A percentile compares a stretch with the other conserved stretches of the same genome.
phyloP scores from a whole-genome alignment of 2,797 vertebrate species.

The Bovichtus variegatus region DNA sequence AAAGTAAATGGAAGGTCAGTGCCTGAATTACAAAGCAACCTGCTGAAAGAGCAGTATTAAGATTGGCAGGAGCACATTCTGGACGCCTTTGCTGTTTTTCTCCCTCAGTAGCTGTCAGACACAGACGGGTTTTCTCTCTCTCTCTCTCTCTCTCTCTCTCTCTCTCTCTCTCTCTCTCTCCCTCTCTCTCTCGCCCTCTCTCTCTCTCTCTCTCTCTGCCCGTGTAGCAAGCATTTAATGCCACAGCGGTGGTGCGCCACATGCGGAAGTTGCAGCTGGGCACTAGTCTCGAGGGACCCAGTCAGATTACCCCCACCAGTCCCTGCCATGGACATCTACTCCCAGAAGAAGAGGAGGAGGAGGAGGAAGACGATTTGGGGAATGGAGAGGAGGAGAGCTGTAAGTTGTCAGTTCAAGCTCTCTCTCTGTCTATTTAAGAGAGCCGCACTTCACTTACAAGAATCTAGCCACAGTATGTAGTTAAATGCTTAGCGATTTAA shows the following conservation, averaged over 20 bases:
- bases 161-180: too few relatives aligned
- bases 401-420: slow-evolving; percentile 59
- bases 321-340: slow-evolving; percentile 86
- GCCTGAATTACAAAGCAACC: slow-evolving; percentile 3
- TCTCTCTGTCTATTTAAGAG: slow-evolving; percentile 2
- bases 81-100: slow-evolving; percentile 21
- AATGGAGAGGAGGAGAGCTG: slow-evolving; percentile 83
- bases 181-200: too few relatives aligned
- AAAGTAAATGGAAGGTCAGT: slow-evolving; percentile 99
- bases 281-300: slow-evolving; percentile 91
- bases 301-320: slow-evolving; percentile 87
- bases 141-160: slow-evolving; percentile 7
- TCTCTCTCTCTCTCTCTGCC: slow-evolving; percentile 5
- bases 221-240: slow-evolving; percentile 96
- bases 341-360: slow-evolving; percentile 83
- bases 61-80: slow-evolving; percentile 42
- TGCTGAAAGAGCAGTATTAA: slow-evolving; percentile 32
- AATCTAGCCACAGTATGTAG: not conserved
- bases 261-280: slow-evolving; percentile 96
- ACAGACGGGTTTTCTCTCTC: not conserved
- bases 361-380: slow-evolving; percentile 82
- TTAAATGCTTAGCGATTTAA: not conserved
- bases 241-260: slow-evolving; percentile 95
- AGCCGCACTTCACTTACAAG: not conserved
- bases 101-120: slow-evolving; percentile 33